Percentiles rank a stretch among this genome's conserved stretches.
Evolutionary conservation across 1,140 invertebrate genomes (phyloP).

Genomic region (Heliconius hermathena): DNA sequence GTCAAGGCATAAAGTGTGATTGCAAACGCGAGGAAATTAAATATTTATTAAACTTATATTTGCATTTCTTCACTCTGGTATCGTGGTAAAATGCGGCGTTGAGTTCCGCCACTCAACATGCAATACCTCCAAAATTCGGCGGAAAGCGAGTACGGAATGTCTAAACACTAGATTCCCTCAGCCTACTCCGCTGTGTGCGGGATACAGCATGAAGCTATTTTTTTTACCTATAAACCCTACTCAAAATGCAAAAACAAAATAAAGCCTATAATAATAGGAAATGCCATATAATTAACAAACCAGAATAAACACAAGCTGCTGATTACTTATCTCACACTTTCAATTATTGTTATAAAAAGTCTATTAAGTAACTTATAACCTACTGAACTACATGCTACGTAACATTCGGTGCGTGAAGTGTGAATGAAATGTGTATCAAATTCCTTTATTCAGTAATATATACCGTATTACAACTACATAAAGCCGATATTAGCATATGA

Average conservation of each 20-base stretch:
- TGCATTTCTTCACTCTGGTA: no score
- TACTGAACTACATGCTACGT: slow-evolving; percentile 58
- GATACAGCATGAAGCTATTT: no score
- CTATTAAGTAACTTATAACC: slow-evolving; percentile 58
- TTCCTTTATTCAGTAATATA: background rate
- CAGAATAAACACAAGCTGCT: background rate
- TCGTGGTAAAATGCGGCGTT: no score
- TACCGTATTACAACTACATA: background rate
- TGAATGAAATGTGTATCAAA: slow-evolving; percentile 54
- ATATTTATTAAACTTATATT: no score
- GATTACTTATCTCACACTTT: slow-evolving; percentile 47
- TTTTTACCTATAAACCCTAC: background rate
- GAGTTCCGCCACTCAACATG: no score
- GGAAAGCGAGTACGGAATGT: no score
- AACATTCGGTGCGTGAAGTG: slow-evolving; percentile 70
- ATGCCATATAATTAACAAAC: background rate
- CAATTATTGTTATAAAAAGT: slow-evolving; percentile 44
- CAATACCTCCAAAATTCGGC: no score
- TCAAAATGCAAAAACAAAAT: background rate
- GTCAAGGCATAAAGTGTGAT: no score
- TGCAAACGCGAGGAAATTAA: no score
- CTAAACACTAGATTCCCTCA: no score
- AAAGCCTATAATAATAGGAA: background rate
- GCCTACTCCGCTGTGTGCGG: no score
- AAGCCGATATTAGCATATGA: slow-evolving; percentile 27